phyloP scores from a whole-genome alignment of 2,888 invertebrate genomes.

The Eulithis testata region DNA sequence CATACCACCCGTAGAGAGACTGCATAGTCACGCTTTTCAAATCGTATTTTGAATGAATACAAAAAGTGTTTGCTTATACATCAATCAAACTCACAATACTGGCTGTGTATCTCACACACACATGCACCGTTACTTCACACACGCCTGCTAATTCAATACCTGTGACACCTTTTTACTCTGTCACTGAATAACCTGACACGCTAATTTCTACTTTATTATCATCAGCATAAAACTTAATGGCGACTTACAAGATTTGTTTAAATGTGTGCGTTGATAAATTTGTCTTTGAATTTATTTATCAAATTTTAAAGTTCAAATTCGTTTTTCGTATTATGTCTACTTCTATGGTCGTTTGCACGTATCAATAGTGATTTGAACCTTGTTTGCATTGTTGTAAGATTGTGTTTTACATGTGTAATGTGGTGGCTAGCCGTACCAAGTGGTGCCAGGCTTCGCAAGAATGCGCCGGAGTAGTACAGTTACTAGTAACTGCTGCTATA shows the following conservation, averaged over 20 bases:
- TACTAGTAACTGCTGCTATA: constrained; percentile 31
- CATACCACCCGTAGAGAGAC: constrained; percentile 8
- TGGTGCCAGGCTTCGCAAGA: constrained; percentile 71
- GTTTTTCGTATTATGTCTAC: constrained; percentile 33
- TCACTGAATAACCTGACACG: constrained; percentile 25
- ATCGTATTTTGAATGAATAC: constrained; percentile 19
- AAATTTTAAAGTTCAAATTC: constrained; percentile 58
- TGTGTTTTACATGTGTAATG: constrained; percentile 39
- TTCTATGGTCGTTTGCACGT: constrained; percentile 18
- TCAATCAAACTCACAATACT: constrained; percentile 50
- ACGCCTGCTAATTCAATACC: constrained; percentile 51
- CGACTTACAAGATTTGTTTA: constrained; percentile 18
- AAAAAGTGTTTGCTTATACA: constrained; percentile 34
- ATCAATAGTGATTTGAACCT: constrained; percentile 42
- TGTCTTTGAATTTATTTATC: constrained; percentile 49
- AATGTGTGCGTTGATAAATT: constrained; percentile 39
- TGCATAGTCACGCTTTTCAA: constrained; percentile 14
- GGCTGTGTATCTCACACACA: constrained; percentile 43
- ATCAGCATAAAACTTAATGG: constrained; percentile 8
- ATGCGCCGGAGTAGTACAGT: constrained; percentile 66
- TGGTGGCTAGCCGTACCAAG: constrained; percentile 61
- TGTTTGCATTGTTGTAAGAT: constrained; percentile 44
- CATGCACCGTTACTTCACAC: constrained; percentile 55
- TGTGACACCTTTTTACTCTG: constrained; percentile 45
- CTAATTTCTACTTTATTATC: constrained; percentile 41